Evolutionary conservation across 37 sponge, comb jelly and placozoan species (phyloP), one percentile per base, ranked within the genome.

Genomic region (Axinella damicornis): DNA sequence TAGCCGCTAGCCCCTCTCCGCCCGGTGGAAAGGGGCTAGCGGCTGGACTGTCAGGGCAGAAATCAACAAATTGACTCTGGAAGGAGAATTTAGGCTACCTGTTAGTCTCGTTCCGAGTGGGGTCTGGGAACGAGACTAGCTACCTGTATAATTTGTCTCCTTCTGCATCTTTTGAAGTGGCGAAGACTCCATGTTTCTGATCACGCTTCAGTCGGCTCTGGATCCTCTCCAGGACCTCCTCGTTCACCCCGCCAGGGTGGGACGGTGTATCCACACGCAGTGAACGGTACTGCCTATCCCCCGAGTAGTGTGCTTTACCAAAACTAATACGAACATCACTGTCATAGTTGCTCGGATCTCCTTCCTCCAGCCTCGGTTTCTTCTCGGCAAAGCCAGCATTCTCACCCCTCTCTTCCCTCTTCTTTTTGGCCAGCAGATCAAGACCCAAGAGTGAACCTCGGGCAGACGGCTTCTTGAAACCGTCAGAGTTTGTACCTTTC

Each of bases 201-300:
- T 78, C 90, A 22, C 87, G 84, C 30, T 85, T 80, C 55, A 61
- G 55, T 22, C 87, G 46, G 31, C 59, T 69, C 77, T 88, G 81
- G 21, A 90, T 90, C 56, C 83, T 80, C 40, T 85, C 73, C 67
- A 81, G 25, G 30, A 90, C 98, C 62, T 90, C 88, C 13, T 81
- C 77, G 64, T 80, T 95, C 38, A 95, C 98, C 5, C 98, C 98
- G 19, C 98, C 98, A 61, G 98, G 79, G 58, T 97, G 89, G 39
- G 95, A 92, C 0, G 98, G 98, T 0, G 98, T 95, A 36, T 97
- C 98, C 2, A 61, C 76, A 25, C 46, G 67, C 14, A 87, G 13
- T 16, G 59, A 40, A 5, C 98, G 56, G 64, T 91, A 97, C 20
- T 82, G 64, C 0, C 95, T 37, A 14, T 91, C 63, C 32, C 46